Conservation (phyloP, 2,797 vertebrate genomes). For the Gallinago solitaria region DNA sequence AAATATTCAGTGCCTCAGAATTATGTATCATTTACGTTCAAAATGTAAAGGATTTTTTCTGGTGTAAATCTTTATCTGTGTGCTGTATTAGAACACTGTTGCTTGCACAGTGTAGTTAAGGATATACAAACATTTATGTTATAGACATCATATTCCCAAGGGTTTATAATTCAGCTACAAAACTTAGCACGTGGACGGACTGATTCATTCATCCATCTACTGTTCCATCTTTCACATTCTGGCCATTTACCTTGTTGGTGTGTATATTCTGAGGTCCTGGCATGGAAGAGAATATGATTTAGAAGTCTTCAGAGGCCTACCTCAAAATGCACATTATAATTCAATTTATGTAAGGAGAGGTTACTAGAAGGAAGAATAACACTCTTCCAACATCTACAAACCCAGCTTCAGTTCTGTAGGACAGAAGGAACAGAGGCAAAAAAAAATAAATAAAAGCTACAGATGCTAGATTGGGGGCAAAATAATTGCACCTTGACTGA, state of each 20-base stretch:
- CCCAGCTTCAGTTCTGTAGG: not conserved
- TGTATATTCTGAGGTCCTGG: not conserved
- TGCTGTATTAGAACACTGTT: not conserved
- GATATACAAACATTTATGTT: slow-evolving; percentile 31
- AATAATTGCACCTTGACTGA: not conserved
- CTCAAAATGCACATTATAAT: not conserved
- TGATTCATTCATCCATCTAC: not conserved
- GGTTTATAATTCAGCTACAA: slow-evolving; percentile 7
- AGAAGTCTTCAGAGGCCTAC: not conserved
- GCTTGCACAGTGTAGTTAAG: not conserved
- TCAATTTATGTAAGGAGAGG: not conserved
- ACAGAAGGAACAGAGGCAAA: not conserved
- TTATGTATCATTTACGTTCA: not conserved
- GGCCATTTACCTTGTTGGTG: not conserved
- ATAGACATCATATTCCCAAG: not conserved
- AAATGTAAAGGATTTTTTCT: slow-evolving; percentile 12
- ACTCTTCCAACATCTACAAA: not conserved
- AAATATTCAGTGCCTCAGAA: not conserved
- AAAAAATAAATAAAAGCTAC: not conserved
- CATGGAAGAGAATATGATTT: not conserved
- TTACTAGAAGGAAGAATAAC: not conserved
- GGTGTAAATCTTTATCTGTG: slow-evolving; percentile 7
- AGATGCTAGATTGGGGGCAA: not conserved
- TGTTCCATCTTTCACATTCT: not conserved
- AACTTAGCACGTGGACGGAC: not conserved